A percentile compares a stretch with the other conserved stretches of the same genome.
Conservation (phyloP, 1,140 invertebrate species). For the Dendroctonus valens region DNA sequence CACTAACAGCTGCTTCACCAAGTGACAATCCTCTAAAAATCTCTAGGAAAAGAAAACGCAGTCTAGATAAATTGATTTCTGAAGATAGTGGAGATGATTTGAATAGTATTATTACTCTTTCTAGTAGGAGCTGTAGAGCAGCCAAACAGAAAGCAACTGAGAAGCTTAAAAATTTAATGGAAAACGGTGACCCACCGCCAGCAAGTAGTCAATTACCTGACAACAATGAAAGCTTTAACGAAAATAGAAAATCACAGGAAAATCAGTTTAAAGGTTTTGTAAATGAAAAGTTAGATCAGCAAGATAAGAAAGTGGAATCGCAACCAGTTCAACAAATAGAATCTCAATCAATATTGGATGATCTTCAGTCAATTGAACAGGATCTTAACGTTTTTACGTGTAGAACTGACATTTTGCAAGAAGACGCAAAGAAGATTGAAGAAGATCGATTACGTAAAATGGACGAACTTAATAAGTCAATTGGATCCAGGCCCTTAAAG, state of each 20-base stretch:
- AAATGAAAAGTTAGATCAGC: background rate
- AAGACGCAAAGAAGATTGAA: conserved; percentile 43
- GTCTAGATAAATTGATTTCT: conserved; percentile 22
- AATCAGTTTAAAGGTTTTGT: background rate
- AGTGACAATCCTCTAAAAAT: background rate
- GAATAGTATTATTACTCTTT: conserved; percentile 29
- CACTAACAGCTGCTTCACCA: too few species aligned
- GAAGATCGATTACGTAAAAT: conserved; percentile 43
- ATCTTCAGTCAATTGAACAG: conserved; percentile 1
- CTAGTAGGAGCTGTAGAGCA: conserved; percentile 28
- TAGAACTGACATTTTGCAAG: conserved; percentile 41
- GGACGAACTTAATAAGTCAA: conserved; percentile 42
- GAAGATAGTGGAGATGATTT: conserved; percentile 30
- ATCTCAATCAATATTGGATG: too few species aligned
- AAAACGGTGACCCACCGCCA: conserved; percentile 14
- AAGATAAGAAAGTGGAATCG: conserved; percentile 1
- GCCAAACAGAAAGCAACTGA: conserved; percentile 35
- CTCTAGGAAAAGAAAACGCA: conserved; percentile 23
- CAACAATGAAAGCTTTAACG: background rate
- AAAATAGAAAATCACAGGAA: background rate
- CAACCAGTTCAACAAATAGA: too few species aligned
- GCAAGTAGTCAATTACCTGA: conserved; percentile 3
- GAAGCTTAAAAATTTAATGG: conserved; percentile 32
- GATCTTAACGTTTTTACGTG: conserved; percentile 44
- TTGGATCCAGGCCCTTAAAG: conserved; percentile 34